Percentiles rank a stretch among this genome's conserved stretches.
Evolutionary conservation across 2,113 vertebrate genomes (phyloP).

Genomic region (Sinocyclocheilus anophthalmus): DNA sequence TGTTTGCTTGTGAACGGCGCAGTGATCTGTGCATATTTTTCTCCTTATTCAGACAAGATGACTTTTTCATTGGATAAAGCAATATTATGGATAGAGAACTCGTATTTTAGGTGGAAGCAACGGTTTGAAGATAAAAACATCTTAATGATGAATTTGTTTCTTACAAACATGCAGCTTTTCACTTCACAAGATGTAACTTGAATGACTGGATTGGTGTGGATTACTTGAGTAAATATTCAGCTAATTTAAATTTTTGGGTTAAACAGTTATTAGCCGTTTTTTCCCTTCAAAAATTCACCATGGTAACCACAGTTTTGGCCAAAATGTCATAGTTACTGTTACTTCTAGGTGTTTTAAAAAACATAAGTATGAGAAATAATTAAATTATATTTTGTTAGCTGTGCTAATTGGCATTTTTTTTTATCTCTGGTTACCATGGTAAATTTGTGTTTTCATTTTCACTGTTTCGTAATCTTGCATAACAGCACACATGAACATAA

Average conservation of each 20-base stretch:
- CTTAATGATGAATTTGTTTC: not conserved
- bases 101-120: too few species aligned
- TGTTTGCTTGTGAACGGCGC: too few species aligned
- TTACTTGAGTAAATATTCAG: not conserved
- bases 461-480: not conserved
- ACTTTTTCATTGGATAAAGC: too few species aligned
- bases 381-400: not conserved
- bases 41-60: too few species aligned
- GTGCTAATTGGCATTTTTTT: not conserved
- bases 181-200: not conserved
- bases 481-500: not conserved
- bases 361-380: not conserved
- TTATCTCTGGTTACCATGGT: constrained; percentile 9
- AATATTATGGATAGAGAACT: too few species aligned
- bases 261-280: not conserved
- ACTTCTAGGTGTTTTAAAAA: not conserved
- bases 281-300: constrained; percentile 1
- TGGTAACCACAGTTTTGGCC: not conserved
- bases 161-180: too few species aligned
- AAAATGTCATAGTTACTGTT: not conserved
- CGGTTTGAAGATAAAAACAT: not conserved
- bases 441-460: not conserved
- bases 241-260: not conserved
- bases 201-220: not conserved
- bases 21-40: too few species aligned